Evolutionary conservation across 2,113 vertebrate genomes (phyloP).

Genomic region (Apteryx owenii): DNA sequence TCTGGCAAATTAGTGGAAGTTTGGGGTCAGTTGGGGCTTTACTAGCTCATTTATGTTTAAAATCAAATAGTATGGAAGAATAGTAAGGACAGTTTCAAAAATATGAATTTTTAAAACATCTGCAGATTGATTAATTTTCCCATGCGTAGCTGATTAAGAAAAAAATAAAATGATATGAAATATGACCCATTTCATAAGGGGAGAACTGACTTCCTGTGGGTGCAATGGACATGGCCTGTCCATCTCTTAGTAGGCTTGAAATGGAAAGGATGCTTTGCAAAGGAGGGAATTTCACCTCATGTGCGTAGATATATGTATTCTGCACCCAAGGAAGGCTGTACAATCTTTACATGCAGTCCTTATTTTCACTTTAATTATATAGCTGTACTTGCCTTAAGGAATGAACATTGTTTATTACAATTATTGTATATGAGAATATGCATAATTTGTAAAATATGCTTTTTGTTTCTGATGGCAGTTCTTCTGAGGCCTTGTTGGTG

Average conservation of each 20-base stretch:
- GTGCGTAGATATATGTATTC: not conserved
- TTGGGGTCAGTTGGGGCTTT: not conserved
- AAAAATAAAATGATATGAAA: not conserved
- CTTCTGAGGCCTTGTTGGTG: not conserved
- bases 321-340: not conserved
- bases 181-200: not conserved
- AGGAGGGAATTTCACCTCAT: not conserved
- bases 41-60: not conserved
- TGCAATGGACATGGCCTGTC: not conserved
- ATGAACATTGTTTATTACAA: not conserved
- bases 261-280: not conserved
- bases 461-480: not conserved
- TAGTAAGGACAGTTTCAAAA: not conserved
- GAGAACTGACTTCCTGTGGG: not conserved
- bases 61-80: not conserved
- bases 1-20: not conserved
- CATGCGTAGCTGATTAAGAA: not conserved
- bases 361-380: not conserved
- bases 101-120: fast-evolving
- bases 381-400: slow-evolving; percentile 35
- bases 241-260: not conserved
- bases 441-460: not conserved
- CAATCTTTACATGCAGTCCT: not conserved
- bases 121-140: not conserved
- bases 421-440: not conserved